Base-by-base conservation (phyloP, 1,140 invertebrate genomes). In the Eupeodes corollae region DNA sequence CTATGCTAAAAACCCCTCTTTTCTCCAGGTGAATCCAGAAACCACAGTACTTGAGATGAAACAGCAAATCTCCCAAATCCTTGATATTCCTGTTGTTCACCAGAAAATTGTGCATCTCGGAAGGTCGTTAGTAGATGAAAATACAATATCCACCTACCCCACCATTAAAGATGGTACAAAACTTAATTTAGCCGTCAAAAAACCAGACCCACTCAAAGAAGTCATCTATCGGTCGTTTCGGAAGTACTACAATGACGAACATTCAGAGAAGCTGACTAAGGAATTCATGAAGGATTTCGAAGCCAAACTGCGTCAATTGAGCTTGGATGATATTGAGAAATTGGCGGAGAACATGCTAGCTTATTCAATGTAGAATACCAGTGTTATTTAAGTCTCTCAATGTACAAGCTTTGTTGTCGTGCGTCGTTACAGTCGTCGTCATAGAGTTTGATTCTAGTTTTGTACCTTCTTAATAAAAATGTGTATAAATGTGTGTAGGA, bases 81-180 rank as follows among this genome's bases (percentile, higher is more conserved):
- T 75, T 8, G 65, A 71, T 39, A 72, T 75, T 47, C 70, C 73
- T 15, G 53, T 62, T 14, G 50, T 60, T 3, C 69, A 73, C 51
- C 73, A 75, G 40, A 74, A 73, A 18, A 52, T 75, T 11, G 49
- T 75, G 8, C 52, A 71, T 0, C 50, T 68, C 19, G 73, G 73
- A 1, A 65, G 72, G 37, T 67, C 72, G 0, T 54, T 75, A 13
- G 59, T 61, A 45, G 73, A 75, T 57, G 73, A 75, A 6, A 70
- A 72, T 42, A 61, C 56, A 18, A 57, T 75, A 35, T 56, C 53
- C 8, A 70, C 65, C 6, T 75, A 75, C 57, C 62, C 70, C 9
- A 72, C 68, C 53, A 72, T 75, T n/a, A 70, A 72, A 52, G 67
- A 73, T 34, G 73, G 73, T 6, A 63, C 70, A 1, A 75, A 75